Percentiles rank a stretch among this genome's conserved stretches.
These are phyloP conservation scores for Drosophila sproati DNA, from an alignment of 1,140 invertebrate genomes.

Conservation along the genomic window DNA sequence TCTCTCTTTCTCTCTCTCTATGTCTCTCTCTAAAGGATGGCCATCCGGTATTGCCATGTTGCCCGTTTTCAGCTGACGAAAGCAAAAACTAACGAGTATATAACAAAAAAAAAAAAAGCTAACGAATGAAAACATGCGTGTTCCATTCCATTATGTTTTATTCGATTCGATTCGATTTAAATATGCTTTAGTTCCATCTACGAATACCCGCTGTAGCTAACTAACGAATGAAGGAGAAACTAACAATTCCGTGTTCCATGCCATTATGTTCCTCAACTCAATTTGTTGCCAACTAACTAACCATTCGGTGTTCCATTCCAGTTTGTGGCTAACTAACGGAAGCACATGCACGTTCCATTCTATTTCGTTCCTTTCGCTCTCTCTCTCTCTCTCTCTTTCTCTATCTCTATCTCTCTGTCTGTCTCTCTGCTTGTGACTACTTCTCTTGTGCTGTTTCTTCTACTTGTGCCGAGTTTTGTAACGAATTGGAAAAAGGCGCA, in stretches of 20 bases:
- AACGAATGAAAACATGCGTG: slow-evolving; percentile 17
- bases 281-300: background rate
- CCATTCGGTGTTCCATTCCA: background rate
- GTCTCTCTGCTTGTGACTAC: slow-evolving; percentile 7
- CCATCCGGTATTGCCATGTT: slow-evolving; percentile 73
- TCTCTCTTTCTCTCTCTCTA: no score
- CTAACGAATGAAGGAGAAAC: no score
- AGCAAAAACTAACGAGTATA: slow-evolving; percentile 40
- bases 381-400: background rate
- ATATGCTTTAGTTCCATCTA: no score
- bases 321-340: background rate
- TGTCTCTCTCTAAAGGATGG: background rate
- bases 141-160: slow-evolving; percentile 15
- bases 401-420: background rate
- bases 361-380: background rate
- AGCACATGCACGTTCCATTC: background rate
- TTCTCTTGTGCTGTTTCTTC: slow-evolving; percentile 4
- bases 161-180: background rate
- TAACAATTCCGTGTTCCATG: background rate
- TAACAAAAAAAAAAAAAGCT: background rate
- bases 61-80: slow-evolving; percentile 59
- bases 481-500: slow-evolving; percentile 11
- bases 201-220: background rate
- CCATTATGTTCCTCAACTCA: background rate
- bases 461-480: slow-evolving; percentile 19